Evolutionary conservation across 2,888 invertebrate species (phyloP).

Genomic region (Mycalesis mineus): DNA sequence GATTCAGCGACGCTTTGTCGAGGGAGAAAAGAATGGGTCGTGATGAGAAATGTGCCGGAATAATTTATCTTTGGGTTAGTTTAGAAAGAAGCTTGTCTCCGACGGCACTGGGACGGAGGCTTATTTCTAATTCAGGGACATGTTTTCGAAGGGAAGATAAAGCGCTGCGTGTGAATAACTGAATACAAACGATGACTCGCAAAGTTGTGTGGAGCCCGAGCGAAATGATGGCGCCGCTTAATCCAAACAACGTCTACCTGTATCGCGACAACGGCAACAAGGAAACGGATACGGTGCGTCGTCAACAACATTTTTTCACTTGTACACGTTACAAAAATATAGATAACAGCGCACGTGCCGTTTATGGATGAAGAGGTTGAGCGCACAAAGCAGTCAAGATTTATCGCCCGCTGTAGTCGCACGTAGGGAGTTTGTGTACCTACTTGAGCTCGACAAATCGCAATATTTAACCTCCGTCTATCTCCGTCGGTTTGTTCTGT

Average conservation of each 20-base stretch:
- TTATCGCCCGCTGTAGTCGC: constrained; percentile 61
- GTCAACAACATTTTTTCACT: constrained; percentile 57
- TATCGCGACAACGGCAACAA: constrained; percentile 42
- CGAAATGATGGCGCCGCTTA: constrained; percentile 40
- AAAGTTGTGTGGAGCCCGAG: constrained; percentile 38
- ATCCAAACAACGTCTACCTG: constrained; percentile 43
- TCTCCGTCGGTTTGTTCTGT: constrained; percentile 65
- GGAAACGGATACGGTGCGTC: constrained; percentile 45
- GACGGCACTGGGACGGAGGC: constrained; percentile 54
- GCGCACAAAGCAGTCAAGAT: constrained; percentile 60
- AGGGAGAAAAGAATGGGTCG: constrained; percentile 63
- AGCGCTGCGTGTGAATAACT: constrained; percentile 56
- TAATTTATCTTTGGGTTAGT: constrained; percentile 71
- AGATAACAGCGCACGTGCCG: constrained; percentile 62
- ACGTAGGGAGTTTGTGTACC: constrained; percentile 59
- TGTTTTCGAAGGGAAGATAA: constrained; percentile 57
- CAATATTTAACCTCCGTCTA: constrained; percentile 65
- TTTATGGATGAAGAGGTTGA: constrained; percentile 65
- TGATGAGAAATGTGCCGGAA: constrained; percentile 70
- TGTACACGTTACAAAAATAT: constrained; percentile 58
- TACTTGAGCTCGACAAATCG: constrained; percentile 47
- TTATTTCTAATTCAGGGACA: constrained; percentile 65
- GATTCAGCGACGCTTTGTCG: constrained; percentile 65
- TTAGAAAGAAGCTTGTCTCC: constrained; percentile 59
- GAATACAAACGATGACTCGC: constrained; percentile 60